Evolutionary conservation across 2,888 invertebrate species (phyloP).

Genomic region (Agonum fuliginosum): DNA sequence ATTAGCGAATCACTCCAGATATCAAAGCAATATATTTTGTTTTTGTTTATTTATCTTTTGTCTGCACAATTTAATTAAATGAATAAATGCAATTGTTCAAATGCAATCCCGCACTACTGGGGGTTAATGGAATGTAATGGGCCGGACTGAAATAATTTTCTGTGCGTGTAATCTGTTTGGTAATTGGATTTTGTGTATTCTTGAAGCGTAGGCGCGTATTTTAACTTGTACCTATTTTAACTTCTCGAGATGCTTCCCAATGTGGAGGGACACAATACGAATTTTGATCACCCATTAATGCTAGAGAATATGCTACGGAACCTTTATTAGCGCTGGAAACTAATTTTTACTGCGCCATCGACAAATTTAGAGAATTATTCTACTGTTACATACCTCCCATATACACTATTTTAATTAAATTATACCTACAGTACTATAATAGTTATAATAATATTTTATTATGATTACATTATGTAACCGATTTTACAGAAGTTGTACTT

Average conservation of each 20-base stretch:
- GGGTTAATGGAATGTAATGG: constrained; percentile 12
- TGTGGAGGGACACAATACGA: constrained; percentile 9
- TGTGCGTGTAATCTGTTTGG: constrained; percentile 23
- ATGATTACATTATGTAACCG: too few relatives aligned
- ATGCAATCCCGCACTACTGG: not conserved
- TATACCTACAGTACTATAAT: too few relatives aligned
- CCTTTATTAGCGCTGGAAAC: too few relatives aligned
- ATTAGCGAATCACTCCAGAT: not conserved
- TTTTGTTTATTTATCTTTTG: not conserved
- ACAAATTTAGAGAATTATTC: too few relatives aligned
- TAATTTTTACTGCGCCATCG: too few relatives aligned
- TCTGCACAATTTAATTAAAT: not conserved
- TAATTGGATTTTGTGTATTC: constrained; percentile 47
- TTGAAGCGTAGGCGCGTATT: constrained; percentile 37
- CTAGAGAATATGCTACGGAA: not conserved
- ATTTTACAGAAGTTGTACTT: too few relatives aligned
- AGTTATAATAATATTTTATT: too few relatives aligned
- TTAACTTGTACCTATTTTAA: constrained; percentile 36
- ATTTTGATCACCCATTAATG: constrained; percentile 2
- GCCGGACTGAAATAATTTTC: constrained; percentile 28
- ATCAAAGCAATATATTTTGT: not conserved
- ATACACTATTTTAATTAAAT: too few relatives aligned
- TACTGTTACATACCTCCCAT: too few relatives aligned
- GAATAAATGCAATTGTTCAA: not conserved
- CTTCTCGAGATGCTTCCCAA: not conserved